Evolutionary conservation across 2,797 vertebrate species (phyloP).

Genomic region (Anas capensis): DNA sequence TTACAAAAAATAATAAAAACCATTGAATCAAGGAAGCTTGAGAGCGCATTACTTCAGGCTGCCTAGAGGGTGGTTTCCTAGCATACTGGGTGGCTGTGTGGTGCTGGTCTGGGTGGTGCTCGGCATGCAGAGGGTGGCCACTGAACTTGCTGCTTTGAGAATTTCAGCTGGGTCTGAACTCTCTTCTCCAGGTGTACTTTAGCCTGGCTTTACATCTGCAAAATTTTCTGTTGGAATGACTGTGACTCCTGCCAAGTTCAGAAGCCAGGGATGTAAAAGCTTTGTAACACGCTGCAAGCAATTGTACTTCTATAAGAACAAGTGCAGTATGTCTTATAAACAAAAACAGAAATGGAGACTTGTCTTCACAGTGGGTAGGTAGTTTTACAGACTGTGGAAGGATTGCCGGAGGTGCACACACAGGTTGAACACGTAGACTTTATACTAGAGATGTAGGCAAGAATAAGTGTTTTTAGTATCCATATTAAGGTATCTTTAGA

Average conservation of each 20-base stretch:
- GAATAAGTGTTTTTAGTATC: neutral
- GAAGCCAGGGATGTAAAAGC: neutral
- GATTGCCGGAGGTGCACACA: neutral
- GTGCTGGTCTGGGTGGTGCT: neutral
- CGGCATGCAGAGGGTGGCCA: neutral
- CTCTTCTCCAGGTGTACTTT: neutral
- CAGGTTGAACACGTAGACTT: neutral
- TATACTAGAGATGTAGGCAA: neutral
- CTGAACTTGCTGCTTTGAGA: neutral
- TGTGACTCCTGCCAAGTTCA: neutral
- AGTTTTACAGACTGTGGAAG: neutral
- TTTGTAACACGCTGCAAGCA: neutral
- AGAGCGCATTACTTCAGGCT: neutral
- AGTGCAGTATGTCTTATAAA: neutral
- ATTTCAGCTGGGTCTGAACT: neutral
- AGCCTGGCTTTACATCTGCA: neutral
- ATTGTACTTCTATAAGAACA: fast-evolving
- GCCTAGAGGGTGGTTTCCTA: neutral
- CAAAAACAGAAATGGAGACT: neutral
- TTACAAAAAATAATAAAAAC: conserved; percentile 68
- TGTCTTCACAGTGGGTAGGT: neutral
- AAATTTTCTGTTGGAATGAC: neutral
- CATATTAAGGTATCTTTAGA: neutral
- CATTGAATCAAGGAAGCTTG: conserved; percentile 15
- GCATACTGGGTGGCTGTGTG: neutral